Conservation (phyloP, 2,113 vertebrate species). For the Pelvicachromis taeniatus region DNA sequence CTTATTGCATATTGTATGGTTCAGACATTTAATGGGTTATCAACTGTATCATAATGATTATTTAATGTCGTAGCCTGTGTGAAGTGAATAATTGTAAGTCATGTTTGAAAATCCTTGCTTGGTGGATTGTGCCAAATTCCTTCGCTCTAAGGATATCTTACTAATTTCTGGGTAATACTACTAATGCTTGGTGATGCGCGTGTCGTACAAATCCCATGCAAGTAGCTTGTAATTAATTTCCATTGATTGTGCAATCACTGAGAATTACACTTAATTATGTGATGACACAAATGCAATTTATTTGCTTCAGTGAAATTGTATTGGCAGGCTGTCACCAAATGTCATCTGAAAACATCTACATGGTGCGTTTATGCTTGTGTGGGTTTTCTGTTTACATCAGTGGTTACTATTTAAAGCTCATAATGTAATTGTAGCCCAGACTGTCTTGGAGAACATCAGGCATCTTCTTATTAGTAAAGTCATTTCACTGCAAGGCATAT, state of each 20-base stretch:
- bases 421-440: background rate
- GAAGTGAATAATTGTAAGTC: background rate
- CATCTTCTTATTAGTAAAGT: background rate
- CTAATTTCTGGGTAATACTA: background rate
- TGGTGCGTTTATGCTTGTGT: background rate
- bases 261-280: slow-evolving; percentile 32
- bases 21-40: background rate
- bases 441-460: background rate
- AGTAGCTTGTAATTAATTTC: slow-evolving; percentile 31
- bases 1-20: background rate
- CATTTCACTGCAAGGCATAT: background rate
- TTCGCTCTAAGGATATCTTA: background rate
- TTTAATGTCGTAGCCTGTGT: background rate
- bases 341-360: background rate
- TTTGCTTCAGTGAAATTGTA: slow-evolving; percentile 30
- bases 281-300: background rate
- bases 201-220: background rate
- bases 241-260: slow-evolving; percentile 10
- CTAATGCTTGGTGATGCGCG: background rate
- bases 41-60: background rate
- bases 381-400: background rate
- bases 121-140: background rate
- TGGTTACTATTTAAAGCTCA: background rate
- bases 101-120: background rate
- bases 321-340: slow-evolving; percentile 6